Percentiles rank a stretch among this genome's conserved stretches.
These are phyloP conservation scores for Colossoma macropomum DNA, from an alignment of 2,113 vertebrate genomes.

Conservation along the genomic window DNA sequence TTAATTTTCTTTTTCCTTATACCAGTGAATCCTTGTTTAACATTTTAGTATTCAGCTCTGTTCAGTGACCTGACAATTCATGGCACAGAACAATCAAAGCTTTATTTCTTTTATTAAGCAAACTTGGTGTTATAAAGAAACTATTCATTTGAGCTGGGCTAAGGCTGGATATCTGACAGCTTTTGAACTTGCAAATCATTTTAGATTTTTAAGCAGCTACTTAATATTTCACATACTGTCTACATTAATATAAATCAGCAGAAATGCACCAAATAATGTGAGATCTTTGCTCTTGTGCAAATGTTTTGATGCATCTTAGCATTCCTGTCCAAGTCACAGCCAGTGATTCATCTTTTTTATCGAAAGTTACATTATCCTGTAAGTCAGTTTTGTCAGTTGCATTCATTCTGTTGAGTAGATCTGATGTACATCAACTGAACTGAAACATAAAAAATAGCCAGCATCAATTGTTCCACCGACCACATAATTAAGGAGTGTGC, in stretches of 20 bases:
- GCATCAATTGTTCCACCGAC: no score
- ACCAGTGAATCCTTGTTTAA: background rate
- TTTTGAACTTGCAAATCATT: background rate
- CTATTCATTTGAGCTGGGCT: background rate
- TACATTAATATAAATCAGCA: background rate
- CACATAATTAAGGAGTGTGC: no score
- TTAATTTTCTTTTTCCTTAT: constrained; percentile 7
- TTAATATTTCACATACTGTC: background rate
- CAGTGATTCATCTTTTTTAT: no score
- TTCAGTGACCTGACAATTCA: background rate
- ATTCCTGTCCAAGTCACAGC: no score
- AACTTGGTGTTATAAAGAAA: background rate
- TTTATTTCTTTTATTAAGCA: background rate
- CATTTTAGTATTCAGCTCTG: background rate
- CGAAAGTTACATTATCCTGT: background rate
- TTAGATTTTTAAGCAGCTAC: background rate
- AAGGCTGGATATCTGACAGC: background rate
- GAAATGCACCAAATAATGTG: background rate
- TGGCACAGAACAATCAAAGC: background rate
- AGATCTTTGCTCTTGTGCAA: background rate
- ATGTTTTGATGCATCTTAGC: background rate
- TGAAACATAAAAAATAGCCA: background rate
- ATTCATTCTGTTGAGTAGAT: background rate
- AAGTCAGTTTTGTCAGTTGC: background rate
- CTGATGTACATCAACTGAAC: background rate